Conservation (phyloP, 2,888 invertebrate species). For the Reticulitermes lucifugus region DNA sequence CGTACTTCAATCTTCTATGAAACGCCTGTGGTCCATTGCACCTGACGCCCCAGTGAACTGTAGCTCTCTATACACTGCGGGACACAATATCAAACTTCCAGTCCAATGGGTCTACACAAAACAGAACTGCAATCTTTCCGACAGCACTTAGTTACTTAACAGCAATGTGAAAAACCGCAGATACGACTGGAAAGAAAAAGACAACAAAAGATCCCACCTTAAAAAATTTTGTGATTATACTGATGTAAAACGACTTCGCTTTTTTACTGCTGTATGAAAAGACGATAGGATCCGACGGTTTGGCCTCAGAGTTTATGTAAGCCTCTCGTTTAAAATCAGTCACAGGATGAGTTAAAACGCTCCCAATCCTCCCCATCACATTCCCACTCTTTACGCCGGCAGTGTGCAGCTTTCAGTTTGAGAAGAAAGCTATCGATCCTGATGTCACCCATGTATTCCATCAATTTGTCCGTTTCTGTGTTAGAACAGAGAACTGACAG, state of each 20-base stretch:
- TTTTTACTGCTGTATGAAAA: not conserved
- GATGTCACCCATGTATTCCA: not conserved
- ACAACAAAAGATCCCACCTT: not conserved
- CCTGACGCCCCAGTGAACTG: not conserved
- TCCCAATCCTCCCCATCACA: not conserved
- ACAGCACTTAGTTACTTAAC: not conserved
- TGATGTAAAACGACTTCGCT: not conserved
- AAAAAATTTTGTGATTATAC: not conserved
- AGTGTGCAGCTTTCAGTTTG: conserved; percentile 18
- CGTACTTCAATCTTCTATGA: not conserved
- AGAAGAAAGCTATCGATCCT: conserved; percentile 34
- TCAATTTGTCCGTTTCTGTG: conserved; percentile 14
- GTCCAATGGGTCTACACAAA: not conserved
- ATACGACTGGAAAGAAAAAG: not conserved
- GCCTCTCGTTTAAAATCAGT: not conserved
- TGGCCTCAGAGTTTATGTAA: not conserved
- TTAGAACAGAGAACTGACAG: conserved; percentile 31
- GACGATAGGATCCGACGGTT: not conserved
- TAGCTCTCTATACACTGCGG: not conserved
- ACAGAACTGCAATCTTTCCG: not conserved
- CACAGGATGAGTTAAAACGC: not conserved
- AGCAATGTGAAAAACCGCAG: not conserved
- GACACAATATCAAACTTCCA: not conserved
- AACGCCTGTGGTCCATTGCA: not conserved
- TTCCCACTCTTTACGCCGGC: not conserved